phyloP scores from a whole-genome alignment of 30 jellyfish, hydroid and myxozoan species.

The Calvadosia cruxmelitensis region DNA sequence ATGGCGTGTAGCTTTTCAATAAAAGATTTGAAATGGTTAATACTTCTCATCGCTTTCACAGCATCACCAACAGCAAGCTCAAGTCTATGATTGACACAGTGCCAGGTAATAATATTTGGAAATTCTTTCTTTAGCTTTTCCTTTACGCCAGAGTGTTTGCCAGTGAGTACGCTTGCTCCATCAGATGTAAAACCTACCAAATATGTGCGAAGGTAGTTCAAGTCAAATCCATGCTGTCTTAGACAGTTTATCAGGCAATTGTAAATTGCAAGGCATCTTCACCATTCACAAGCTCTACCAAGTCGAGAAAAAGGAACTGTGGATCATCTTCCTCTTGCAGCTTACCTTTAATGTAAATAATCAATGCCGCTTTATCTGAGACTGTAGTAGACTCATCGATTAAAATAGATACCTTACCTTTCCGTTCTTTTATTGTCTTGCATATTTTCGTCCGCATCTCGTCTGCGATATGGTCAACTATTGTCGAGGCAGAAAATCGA shows the following conservation, averaged over 20 bases:
- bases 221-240: background rate
- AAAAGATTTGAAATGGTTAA: slow-evolving; percentile 13
- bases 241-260: background rate
- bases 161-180: background rate
- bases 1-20: slow-evolving; percentile 14
- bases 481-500: background rate
- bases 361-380: background rate
- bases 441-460: background rate
- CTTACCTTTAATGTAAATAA: background rate
- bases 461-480: background rate
- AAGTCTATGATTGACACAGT: slow-evolving; percentile 37
- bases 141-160: background rate
- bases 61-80: slow-evolving; percentile 49
- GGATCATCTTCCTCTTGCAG: background rate
- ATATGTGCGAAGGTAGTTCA: background rate
- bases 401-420: background rate
- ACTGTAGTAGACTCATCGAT: background rate
- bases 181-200: background rate
- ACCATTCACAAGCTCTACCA: background rate
- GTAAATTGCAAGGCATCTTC: background rate
- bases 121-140: background rate
- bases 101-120: slow-evolving; percentile 20
- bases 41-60: slow-evolving; percentile 13
- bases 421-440: background rate
- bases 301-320: background rate